Evolutionary conservation across 2,888 invertebrate species (phyloP), one percentile per base, ranked within the genome.

Genomic region (Sphecodes monilicornis): DNA sequence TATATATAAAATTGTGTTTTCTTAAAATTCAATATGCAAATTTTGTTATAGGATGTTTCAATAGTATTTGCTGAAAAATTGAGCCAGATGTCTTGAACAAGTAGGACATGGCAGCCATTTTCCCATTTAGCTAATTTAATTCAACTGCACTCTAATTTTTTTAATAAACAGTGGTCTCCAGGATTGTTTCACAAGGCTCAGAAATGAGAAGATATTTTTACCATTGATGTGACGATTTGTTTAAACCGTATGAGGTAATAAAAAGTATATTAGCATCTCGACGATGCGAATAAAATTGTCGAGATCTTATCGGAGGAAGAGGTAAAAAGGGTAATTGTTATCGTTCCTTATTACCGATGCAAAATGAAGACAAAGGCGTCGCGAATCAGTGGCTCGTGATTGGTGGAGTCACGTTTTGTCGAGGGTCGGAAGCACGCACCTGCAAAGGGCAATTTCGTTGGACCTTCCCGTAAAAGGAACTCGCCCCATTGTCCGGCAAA

Each of bases 401-500:
- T 85, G 89, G 85, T 64, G 68, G 69, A 78, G 77, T 46, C 26
- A 50, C 29, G 72, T 73, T 81, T 82, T 72, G 79, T 39, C 76
- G 84, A 88, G 90, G 85, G 86, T 83, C 84, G 86, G 78, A 76
- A 76, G 78, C 76, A 79, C 83, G 88, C 89, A 90, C 86, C 88
- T 86, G 88, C 85, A 76, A 87, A 82, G 88, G 89, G 88, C 91
- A 91, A 92, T 92, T 92, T 92, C 86, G 84, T 82, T 80, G 88
- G 86, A 83, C 87, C 88, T 87, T 88, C 64, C 84, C 87, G 76
- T 90, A 89, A 90, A 89, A 90, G 89, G 86, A 84, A 84, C 75
- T 78, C 72, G 78, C 79, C 46, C 68, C 91, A 93, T 93, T 94
- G 94, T 94, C 92, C 93, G 88, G 91, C 91, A 94, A 94, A 94